phyloP scores from a whole-genome alignment of 2,113 vertebrate species.

The Callopanchax toddi region DNA sequence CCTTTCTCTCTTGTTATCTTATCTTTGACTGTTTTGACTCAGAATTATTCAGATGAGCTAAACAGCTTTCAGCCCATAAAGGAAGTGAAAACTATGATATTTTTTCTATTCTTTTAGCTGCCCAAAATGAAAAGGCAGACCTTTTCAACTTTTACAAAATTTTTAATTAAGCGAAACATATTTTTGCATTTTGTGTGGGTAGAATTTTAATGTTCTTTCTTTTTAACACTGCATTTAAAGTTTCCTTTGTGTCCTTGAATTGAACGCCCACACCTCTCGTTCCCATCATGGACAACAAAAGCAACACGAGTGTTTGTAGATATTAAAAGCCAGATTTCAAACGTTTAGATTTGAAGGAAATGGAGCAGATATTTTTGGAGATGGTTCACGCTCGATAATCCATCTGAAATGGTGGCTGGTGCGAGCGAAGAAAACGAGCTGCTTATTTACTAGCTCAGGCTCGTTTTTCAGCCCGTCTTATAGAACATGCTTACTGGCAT shows the following conservation, averaged over 20 bases:
- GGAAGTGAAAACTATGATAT: background rate
- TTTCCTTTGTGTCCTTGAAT: conserved; percentile 17
- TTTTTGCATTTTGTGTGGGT: background rate
- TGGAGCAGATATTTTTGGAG: conserved; percentile 63
- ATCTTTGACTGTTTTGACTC: background rate
- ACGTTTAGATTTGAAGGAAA: conserved; percentile 38
- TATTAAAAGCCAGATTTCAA: conserved; percentile 60
- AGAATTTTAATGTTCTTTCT: conserved; percentile 4
- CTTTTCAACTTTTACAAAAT: no score
- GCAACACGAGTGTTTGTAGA: conserved; percentile 25
- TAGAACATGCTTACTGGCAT: conserved; percentile 50
- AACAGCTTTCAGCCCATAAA: background rate
- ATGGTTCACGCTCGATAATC: conserved; percentile 3
- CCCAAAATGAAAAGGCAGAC: background rate
- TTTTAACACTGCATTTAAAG: background rate
- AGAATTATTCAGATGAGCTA: background rate
- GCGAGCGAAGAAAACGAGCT: background rate
- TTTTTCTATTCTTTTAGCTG: background rate
- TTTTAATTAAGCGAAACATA: no score
- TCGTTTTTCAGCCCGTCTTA: conserved; percentile 7
- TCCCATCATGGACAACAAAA: conserved; percentile 6
- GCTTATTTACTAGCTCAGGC: conserved; percentile 9
- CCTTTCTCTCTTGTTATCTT: background rate
- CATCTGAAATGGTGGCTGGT: conserved; percentile 15
- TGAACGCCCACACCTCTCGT: background rate